Percentiles rank a stretch among this genome's conserved stretches.
Conservation (phyloP, 2,113 vertebrate species). For the Telmatochromis sp. region DNA sequence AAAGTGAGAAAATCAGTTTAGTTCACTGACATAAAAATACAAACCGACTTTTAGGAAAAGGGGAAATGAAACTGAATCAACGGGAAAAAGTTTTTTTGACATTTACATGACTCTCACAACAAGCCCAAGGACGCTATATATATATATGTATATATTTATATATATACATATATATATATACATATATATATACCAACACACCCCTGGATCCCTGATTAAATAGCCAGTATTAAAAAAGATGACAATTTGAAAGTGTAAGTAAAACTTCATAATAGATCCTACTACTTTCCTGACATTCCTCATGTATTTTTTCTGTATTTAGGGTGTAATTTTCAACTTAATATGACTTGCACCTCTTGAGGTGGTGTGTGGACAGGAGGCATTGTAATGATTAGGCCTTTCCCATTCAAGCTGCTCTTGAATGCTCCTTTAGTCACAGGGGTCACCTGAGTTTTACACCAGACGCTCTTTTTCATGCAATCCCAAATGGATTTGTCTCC, state of each 20-base stretch:
- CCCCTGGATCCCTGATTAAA: neutral
- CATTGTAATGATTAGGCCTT: neutral
- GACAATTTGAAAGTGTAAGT: neutral
- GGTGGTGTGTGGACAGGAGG: fast-evolving
- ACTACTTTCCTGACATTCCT: fast-evolving
- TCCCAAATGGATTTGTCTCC: neutral
- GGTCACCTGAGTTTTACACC: neutral
- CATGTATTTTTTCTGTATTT: neutral
- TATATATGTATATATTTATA: too few species aligned
- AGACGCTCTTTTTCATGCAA: fast-evolving
- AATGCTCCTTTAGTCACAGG: fast-evolving
- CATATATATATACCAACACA: neutral
- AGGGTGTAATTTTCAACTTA: neutral
- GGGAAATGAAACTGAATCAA: neutral
- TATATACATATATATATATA: neutral
- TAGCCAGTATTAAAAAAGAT: neutral
- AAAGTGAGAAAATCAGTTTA: neutral
- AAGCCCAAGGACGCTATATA: neutral
- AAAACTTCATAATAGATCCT: neutral
- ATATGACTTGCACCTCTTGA: neutral
- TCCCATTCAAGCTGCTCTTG: neutral
- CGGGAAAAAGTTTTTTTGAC: neutral
- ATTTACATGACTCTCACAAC: neutral
- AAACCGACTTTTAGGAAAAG: neutral
- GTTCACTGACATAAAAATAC: neutral